These are phyloP conservation scores for Gallirallus australis DNA, from an alignment of 2,797 vertebrate genomes.

Conservation along the genomic window DNA sequence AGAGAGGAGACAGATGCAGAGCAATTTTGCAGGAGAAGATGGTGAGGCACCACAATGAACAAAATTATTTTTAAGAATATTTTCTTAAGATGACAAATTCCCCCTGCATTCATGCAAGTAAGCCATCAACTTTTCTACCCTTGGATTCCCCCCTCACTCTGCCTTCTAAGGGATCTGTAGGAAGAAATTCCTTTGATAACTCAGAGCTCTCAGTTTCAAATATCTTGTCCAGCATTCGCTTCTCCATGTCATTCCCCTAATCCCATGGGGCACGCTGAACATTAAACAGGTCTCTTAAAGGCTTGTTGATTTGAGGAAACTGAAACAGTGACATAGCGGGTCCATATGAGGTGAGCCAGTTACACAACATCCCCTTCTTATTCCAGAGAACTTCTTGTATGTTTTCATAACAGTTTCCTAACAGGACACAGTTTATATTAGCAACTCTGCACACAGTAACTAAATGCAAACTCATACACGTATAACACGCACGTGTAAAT, in stretches of 20 bases:
- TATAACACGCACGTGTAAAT: rapidly evolving
- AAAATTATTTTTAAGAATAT: background rate
- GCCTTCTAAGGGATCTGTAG: background rate
- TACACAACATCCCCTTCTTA: background rate
- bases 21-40: background rate
- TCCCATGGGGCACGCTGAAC: background rate
- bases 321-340: background rate
- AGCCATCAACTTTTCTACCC: background rate
- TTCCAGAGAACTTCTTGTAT: background rate
- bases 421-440: background rate
- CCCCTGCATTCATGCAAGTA: background rate
- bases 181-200: background rate
- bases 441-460: background rate
- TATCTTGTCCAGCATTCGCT: background rate
- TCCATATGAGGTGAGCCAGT: background rate
- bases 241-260: background rate
- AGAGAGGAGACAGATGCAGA: background rate
- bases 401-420: background rate
- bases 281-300: background rate
- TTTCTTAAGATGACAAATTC: background rate
- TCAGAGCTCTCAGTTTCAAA: background rate
- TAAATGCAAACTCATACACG: background rate
- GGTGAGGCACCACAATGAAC: background rate
- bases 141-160: background rate
- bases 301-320: background rate